Base-by-base conservation (phyloP, 1,140 invertebrate species). In the Halictus rubicundus region DNA sequence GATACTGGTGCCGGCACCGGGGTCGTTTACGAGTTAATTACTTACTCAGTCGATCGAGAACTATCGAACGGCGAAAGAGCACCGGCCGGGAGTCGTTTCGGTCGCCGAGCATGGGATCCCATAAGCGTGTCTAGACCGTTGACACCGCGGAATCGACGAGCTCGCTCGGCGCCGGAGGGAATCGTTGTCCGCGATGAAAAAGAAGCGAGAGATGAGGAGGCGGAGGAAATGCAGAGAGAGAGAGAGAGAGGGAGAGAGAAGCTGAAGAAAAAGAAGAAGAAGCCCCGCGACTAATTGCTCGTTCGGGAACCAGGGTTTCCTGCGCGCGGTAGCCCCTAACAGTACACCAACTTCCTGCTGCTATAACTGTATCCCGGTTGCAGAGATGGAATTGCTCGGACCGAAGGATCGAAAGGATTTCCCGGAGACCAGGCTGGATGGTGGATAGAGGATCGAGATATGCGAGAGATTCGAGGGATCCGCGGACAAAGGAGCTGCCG, bases 1-100 rank as follows among this genome's bases (percentile, higher is more conserved):
- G 57, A 77, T 49, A 61, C n/a, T n/a, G n/a, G n/a, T n/a, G n/a
- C n/a, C n/a, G n/a, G 65, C 61, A 63, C 66, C 60, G 60, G 21
- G 57, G 37, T 37, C 65, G 57, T 77, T 69, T 69, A 63, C 75
- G 27, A 77, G 65, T 61, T 77, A 77, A 77, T 77, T 77, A 61
- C 66, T 77, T 77, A 77, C 69, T 77, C 54, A 68, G 42, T 25
- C 27, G 66, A 69, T 77, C 39, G 61, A 39, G 42, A 32, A 46
- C 42, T 39, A 49, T 60, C 25, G 42, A 77, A 69, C 32, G 52
- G 57, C n/a, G 19, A 7, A 46, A 2, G 14, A 46, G 21, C 23
- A 9, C 23, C n/a, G 32, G 21, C 25, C 37, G 32, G 8, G 27
- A 6, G 19, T 14, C 52, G 65, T 69, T 68, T 25, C 65, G 54